Conservation (phyloP, 2,888 invertebrate genomes). For the Caenorhabditis parvicauda region DNA sequence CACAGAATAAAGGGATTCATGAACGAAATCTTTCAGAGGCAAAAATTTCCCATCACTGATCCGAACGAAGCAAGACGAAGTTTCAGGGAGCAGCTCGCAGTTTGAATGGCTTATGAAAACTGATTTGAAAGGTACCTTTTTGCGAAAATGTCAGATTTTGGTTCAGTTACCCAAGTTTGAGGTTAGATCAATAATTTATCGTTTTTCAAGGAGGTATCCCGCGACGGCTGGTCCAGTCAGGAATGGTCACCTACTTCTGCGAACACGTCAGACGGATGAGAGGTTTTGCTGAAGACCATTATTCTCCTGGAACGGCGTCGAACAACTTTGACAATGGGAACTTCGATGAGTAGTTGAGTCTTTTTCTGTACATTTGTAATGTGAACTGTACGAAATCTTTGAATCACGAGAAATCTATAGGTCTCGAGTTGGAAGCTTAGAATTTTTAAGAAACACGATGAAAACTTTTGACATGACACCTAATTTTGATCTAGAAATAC, state of each 20-base stretch:
- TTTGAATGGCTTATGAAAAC: slow-evolving; percentile 45
- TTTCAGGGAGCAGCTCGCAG: slow-evolving; percentile 3
- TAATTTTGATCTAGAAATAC: no score
- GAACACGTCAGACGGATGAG: slow-evolving; percentile 29
- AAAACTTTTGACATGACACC: no score
- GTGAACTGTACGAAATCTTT: no score
- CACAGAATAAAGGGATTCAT: background rate
- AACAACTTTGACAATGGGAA: no score
- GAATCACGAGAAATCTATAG: no score
- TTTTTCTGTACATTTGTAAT: no score
- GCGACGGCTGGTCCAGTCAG: slow-evolving; percentile 28
- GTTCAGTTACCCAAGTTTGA: background rate
- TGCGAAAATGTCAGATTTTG: background rate
- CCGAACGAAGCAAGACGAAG: slow-evolving; percentile 9
- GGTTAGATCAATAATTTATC: background rate
- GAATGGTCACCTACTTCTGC: slow-evolving; percentile 31
- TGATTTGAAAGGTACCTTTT: slow-evolving; percentile 24
- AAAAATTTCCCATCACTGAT: slow-evolving; percentile 37
- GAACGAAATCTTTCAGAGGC: slow-evolving; percentile 15
- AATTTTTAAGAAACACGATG: no score
- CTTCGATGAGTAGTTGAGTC: no score
- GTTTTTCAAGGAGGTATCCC: slow-evolving; percentile 31
- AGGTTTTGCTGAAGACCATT: slow-evolving; percentile 22
- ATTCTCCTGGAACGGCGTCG: no score
- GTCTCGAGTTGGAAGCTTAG: no score